These are phyloP conservation scores for Strix aluco DNA, from an alignment of 2,113 vertebrate species.

Conservation along the genomic window DNA sequence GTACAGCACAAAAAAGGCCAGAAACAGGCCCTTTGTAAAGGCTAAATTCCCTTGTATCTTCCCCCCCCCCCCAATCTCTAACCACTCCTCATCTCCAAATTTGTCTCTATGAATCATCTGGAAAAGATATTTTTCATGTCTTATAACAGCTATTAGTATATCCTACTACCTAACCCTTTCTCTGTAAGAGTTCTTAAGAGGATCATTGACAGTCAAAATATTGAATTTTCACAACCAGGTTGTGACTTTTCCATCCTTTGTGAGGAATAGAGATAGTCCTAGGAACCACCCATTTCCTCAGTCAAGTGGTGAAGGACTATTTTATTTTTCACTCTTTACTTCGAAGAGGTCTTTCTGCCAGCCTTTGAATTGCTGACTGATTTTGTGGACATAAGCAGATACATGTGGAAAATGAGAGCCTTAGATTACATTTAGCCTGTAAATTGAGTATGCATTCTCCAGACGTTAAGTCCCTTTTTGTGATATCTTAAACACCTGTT, in stretches of 20 bases:
- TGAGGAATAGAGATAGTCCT: not conserved
- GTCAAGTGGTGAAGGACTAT: not conserved
- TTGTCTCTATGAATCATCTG: not conserved
- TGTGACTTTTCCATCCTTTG: not conserved
- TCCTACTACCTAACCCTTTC: not conserved
- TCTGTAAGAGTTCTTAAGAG: not conserved
- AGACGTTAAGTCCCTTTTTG: not conserved
- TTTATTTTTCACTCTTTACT: not conserved
- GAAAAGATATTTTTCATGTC: not conserved
- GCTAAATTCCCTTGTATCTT: not conserved
- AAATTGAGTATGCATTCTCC: not conserved
- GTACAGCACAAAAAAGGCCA: not conserved
- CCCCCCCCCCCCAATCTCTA: not conserved
- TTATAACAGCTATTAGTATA: not conserved
- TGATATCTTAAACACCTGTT: not conserved
- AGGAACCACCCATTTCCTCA: not conserved
- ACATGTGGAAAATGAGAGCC: not conserved
- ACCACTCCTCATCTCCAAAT: not conserved
- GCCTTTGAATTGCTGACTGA: not conserved
- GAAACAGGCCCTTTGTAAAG: not conserved
- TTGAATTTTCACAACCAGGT: not conserved
- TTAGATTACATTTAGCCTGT: not conserved
- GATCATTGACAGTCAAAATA: not conserved
- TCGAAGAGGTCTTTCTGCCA: not conserved
- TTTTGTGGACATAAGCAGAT: not conserved